Base-by-base conservation (phyloP, 2,113 vertebrate genomes). In the Pygathrix nemaeus region DNA sequence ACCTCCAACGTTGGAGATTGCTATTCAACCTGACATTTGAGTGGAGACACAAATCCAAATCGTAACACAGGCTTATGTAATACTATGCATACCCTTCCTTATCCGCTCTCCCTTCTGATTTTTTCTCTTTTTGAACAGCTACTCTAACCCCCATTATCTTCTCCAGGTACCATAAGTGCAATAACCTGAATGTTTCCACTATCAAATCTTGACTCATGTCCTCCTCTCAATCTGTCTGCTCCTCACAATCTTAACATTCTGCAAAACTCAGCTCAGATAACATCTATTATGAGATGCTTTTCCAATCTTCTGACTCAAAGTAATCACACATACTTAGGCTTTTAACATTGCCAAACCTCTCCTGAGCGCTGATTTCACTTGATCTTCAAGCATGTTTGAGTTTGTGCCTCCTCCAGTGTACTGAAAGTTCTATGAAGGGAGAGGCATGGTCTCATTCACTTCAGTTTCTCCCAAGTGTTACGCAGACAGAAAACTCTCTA, bases 381-480 rank as follows among this genome's bases (percentile, higher is more conserved):
- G 11, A 10, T 90, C 61, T 57, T 79, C 23, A 12, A 84, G 9
- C 5, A 8, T 13, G 16, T 59, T 81, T 78, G 45, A 20, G 0
- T 66, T 0, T 48, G 17, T 16, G 25, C 3, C 45, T 68, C 21
- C 16, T 9, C 3, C 21, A 38, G 5, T 16, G 14, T 4, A 78
- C 30, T 8, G 23, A 23, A 92, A 35, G 38, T 6, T 86, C 43
- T 59, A 0, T 11, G n/a, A 90, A 40, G 61, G 11, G 0, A 84
- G 32, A 72, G 6, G 30, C 2, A 7, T 18, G 0, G 2, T 7
- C 2, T 20, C n/a, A 1, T 55, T 52, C 55, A 6, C 4, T 3
- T 8, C 30, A 8, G 4, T 43, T n/a, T 66, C 45, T 64, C 61
- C 6, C n/a, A 73, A 3, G 16, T 88, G 30, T 55, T 73, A 18